Conservation (phyloP, 2,113 vertebrate species). For the Limanda limanda region DNA sequence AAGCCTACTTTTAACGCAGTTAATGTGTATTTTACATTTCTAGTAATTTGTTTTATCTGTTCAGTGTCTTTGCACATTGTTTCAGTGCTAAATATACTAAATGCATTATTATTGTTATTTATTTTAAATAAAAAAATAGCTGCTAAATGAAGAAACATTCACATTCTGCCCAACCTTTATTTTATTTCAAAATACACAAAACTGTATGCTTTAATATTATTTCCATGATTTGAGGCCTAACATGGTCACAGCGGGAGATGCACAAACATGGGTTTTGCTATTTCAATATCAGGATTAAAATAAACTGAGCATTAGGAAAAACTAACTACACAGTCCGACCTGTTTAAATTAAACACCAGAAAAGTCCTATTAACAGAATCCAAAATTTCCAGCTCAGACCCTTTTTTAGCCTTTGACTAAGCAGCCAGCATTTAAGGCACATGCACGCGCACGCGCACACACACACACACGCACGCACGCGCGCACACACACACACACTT, state of each 20-base stretch:
- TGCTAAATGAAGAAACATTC: no score
- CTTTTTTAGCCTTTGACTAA: constrained; percentile 11
- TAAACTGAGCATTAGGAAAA: no score
- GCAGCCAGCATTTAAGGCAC: background rate
- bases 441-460: background rate
- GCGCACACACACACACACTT: background rate
- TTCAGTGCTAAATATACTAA: no score
- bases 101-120: no score
- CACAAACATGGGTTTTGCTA: background rate
- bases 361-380: background rate
- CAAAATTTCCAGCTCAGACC: constrained; percentile 6
- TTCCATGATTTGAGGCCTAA: background rate
- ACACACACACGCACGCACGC: constrained; percentile 9
- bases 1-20: no score
- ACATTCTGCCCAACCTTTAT: no score
- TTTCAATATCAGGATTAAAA: constrained; percentile 1
- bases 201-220: background rate
- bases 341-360: background rate
- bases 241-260: background rate
- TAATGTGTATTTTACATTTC: no score
- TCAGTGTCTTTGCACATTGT: no score
- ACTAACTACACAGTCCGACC: background rate
- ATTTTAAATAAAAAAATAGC: no score
- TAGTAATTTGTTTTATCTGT: no score
- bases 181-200: no score